Percentiles rank a stretch among this genome's conserved stretches.
phyloP scores from a whole-genome alignment of 2,113 vertebrate genomes.

The Microcebus murinus region DNA sequence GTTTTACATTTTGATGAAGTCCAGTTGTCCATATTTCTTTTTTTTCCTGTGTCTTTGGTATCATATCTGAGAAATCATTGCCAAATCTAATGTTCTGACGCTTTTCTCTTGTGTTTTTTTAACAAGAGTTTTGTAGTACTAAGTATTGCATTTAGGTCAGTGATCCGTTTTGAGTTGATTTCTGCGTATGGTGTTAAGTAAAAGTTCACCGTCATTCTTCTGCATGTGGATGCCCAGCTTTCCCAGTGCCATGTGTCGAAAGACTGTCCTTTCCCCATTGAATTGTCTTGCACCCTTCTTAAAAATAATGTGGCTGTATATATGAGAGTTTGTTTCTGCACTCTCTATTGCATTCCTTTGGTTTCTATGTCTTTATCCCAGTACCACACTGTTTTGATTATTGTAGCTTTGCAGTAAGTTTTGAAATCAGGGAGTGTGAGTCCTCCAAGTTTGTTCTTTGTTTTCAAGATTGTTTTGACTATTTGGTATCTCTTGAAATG shows the following conservation, averaged over 20 bases:
- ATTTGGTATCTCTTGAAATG: background rate
- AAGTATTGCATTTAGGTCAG: background rate
- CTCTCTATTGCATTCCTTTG: background rate
- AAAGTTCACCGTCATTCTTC: background rate
- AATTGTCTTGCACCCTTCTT: background rate
- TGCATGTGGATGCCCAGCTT: background rate
- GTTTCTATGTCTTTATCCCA: background rate
- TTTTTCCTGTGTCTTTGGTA: background rate
- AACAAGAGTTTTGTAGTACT: slow-evolving; percentile 3
- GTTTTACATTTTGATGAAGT: background rate
- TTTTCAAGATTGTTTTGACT: slow-evolving; percentile 7
- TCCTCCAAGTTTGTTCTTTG: background rate
- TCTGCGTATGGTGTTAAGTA: background rate
- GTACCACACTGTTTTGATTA: slow-evolving; percentile 15
- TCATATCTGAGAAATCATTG: background rate
- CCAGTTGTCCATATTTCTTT: background rate
- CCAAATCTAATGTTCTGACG: background rate
- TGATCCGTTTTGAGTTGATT: slow-evolving; percentile 10
- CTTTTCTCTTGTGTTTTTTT: background rate
- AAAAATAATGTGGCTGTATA: background rate
- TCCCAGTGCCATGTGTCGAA: background rate
- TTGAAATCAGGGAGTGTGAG: background rate
- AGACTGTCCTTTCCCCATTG: background rate
- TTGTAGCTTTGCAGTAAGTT: background rate
- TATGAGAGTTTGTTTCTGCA: background rate